Evolutionary conservation across 2,113 vertebrate species (phyloP), one percentile per base, ranked within the genome.

Genomic region (Steatornis caripensis): DNA sequence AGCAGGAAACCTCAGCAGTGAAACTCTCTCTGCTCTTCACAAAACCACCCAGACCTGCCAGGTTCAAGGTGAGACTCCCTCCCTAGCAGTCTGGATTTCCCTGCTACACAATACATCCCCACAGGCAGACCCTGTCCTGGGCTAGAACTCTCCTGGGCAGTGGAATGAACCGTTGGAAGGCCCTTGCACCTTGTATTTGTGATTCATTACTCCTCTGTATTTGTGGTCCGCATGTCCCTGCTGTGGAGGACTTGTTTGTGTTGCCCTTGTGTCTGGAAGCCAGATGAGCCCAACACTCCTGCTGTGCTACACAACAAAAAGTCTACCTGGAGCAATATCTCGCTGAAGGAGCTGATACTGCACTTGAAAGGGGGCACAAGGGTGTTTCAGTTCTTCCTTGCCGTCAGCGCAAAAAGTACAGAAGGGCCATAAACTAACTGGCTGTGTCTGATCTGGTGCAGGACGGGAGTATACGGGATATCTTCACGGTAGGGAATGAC

Each of bases 91-190:
- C 8, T 0, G 0, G 24, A 27, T 93, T 90, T 54, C 21, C 23
- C 15, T 75, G 39, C 20, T 49, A 18, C 16, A 2, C 17, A 13
- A 19, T 32, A 27, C 24, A 30, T n/a, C 5, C 19, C 41, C 10
- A 32, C 4, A 43, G n/a, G 29, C 36, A 68, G 21, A 41, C 6
- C 58, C 29, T 62, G 30, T 37, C 10, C 30, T 55, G 18, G 14
- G 34, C 51, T 53, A n/a, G 9, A 27, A 22, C 8, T 79, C 23
- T 41, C 11, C 48, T 7, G 8, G 37, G 45, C 26, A 34, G 23
- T 0, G 0, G 68, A 26, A 58, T 34, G 36, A 27, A 70, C 10
- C 37, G 49, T 60, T 0, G 0, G 5, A 70, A 85, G 10, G 21
- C 32, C 68, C 23, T 65, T 60, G 14, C 20, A 70, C 23, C n/a